Base-by-base conservation (phyloP, 2,797 vertebrate species). In the Fundulus diaphanus region DNA sequence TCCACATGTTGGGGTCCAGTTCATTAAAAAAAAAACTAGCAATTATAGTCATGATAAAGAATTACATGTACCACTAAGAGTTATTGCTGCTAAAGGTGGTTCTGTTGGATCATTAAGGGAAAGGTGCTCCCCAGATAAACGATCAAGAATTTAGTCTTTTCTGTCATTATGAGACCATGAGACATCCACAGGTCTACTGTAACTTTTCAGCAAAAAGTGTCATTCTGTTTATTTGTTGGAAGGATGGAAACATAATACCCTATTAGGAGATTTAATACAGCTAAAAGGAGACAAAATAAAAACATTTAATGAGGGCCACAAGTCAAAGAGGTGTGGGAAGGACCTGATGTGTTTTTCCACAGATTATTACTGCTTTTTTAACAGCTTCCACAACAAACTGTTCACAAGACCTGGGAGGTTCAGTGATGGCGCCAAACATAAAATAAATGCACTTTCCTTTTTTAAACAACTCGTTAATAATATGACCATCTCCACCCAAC, bases 361-460 rank as follows among this genome's bases (percentile, higher is more conserved):
- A 57, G 27, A 81, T 59, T 7, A 73, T 27, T 12, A 52, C 68
- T 16, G 15, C 35, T 63, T 68, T 54, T 51, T 31, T 15, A 16
- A 48, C 52, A 37, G 51, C 42, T 63, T 68, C 59, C n/a, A 22
- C 3, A 13, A 72, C n/a, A 27, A 56, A 29, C 35, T 15, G 42
- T 35, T 51, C 52, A 42, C 51, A 27, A 29, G 49, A 61, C 72
- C 63, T 46, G 24, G 56, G 27, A 61, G 9, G 18, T 67, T 27
- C 40, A 49, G 63, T 22, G 13, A 16, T 12, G 16, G 33, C 59
- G 66, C 27, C 46, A 65, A 59, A 42, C 22, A 70, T 35, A 70
- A 72, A 77, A 78, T 68, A 74, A 78, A 80, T 76, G 57, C 35
- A 69, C 42, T 76, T 76, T 87, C 44, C 35, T 72, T 69, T 74